A percentile compares a stretch with the other conserved stretches of the same genome.
Conservation (phyloP, 2,888 invertebrate genomes). For the Netelia virgata region DNA sequence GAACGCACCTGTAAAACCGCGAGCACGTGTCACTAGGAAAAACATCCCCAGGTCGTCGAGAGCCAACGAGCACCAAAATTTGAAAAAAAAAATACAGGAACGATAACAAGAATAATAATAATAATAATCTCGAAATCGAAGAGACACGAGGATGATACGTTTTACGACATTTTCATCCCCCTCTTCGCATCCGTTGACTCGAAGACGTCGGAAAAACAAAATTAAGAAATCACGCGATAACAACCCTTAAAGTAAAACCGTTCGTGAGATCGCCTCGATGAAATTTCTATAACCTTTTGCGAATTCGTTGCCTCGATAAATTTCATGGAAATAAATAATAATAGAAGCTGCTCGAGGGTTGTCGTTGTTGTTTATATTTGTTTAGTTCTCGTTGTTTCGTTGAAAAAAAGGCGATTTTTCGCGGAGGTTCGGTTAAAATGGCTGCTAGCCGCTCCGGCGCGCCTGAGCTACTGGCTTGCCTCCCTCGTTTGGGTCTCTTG, state of each 20-base stretch:
- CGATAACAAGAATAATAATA: not conserved
- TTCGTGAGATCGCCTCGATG: not conserved
- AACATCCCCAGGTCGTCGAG: too few relatives aligned
- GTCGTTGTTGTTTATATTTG: not conserved
- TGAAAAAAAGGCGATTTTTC: slow-evolving; percentile 70
- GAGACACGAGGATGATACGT: not conserved
- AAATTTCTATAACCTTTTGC: not conserved
- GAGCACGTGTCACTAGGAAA: slow-evolving; percentile 34
- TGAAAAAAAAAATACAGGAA: too few relatives aligned
- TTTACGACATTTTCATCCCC: too few relatives aligned
- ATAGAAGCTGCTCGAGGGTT: not conserved
- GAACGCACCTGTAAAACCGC: slow-evolving; percentile 1
- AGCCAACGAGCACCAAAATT: not conserved
- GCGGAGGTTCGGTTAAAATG: slow-evolving; percentile 83
- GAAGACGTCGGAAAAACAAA: too few relatives aligned
- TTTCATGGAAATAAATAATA: not conserved
- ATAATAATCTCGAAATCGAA: not conserved
- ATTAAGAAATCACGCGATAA: not conserved
- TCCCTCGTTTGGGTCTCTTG: slow-evolving; percentile 83
- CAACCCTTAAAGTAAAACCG: not conserved
- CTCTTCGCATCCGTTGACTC: too few relatives aligned
- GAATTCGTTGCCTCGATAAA: not conserved
- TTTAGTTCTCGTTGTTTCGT: slow-evolving; percentile 31
- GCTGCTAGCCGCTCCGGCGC: slow-evolving; percentile 84
- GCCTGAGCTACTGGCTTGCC: slow-evolving; percentile 84